These are phyloP conservation scores for Bergia sp. DNA, from an alignment of 92 coral and sea anemone species.

Conservation along the genomic window DNA sequence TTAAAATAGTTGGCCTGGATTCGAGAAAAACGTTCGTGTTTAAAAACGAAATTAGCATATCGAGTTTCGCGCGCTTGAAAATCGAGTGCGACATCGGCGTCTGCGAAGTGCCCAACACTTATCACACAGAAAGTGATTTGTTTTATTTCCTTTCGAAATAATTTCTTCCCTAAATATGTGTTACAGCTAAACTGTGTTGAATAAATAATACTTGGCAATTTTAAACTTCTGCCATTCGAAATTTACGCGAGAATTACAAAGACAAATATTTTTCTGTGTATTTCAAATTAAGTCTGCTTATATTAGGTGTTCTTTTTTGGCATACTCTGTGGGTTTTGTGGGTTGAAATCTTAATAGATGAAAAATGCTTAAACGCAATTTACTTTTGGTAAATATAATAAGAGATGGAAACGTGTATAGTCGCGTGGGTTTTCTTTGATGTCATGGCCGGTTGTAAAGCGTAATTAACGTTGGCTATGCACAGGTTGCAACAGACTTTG, in stretches of 20 bases:
- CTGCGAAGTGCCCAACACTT: not conserved
- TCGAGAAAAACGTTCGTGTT: not conserved
- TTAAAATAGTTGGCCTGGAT: not conserved
- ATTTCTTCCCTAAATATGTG: too few species aligned
- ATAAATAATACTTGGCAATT: not conserved
- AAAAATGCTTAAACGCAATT: too few species aligned
- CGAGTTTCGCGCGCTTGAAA: not conserved
- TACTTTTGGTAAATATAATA: too few species aligned
- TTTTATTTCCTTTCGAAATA: not conserved
- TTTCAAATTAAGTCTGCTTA: not conserved
- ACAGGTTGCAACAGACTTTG: not conserved
- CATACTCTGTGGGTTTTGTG: not conserved
- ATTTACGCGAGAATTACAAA: not conserved
- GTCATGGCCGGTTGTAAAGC: not conserved
- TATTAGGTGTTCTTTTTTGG: not conserved
- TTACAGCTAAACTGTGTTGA: not conserved
- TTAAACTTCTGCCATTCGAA: not conserved
- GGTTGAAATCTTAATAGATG: not conserved
- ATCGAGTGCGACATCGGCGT: not conserved
- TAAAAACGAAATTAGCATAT: not conserved
- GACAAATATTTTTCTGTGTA: too few species aligned
- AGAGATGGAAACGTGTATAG: not conserved
- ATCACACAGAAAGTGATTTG: not conserved
- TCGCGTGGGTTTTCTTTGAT: not conserved
- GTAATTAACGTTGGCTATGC: too few species aligned